Conservation (phyloP, 2,113 vertebrate genomes). For the Cyprinodon tularosa region DNA sequence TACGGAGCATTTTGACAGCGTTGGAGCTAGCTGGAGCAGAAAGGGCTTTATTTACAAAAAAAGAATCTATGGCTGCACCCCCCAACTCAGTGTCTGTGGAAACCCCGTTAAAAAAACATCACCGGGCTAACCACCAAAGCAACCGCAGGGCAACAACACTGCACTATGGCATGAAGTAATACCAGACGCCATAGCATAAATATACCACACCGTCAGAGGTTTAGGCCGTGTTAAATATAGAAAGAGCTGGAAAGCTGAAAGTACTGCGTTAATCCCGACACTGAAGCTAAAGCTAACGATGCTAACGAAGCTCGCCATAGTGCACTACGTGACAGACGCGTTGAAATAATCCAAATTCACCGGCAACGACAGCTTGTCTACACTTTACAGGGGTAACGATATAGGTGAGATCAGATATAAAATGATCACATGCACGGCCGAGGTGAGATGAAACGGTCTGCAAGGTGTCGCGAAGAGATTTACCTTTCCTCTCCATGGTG, state of each 20-base stretch:
- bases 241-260: conserved; percentile 18
- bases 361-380: conserved; percentile 12
- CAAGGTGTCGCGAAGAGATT: conserved; percentile 60
- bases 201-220: not conserved
- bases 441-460: not conserved
- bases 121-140: conserved; percentile 16
- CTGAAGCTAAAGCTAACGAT: conserved; percentile 64
- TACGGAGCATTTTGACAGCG: not conserved
- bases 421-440: not conserved
- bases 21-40: not conserved
- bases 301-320: conserved; percentile 63
- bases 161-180: not conserved
- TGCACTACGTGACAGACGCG: conserved; percentile 63
- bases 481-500: conserved; percentile 97
- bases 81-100: not conserved
- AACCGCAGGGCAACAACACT: not conserved
- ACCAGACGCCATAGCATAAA: not conserved
- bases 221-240: not conserved
- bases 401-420: not conserved
- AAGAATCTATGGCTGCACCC: conserved; percentile 7
- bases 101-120: conserved; percentile 28
- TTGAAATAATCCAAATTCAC: conserved; percentile 47
- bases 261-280: conserved; percentile 67
- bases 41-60: conserved; percentile 1
- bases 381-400: not conserved